Evolutionary conservation across 2,797 vertebrate species (phyloP), one percentile per base, ranked within the genome.

Genomic region (Coracias cyanogaster): DNA sequence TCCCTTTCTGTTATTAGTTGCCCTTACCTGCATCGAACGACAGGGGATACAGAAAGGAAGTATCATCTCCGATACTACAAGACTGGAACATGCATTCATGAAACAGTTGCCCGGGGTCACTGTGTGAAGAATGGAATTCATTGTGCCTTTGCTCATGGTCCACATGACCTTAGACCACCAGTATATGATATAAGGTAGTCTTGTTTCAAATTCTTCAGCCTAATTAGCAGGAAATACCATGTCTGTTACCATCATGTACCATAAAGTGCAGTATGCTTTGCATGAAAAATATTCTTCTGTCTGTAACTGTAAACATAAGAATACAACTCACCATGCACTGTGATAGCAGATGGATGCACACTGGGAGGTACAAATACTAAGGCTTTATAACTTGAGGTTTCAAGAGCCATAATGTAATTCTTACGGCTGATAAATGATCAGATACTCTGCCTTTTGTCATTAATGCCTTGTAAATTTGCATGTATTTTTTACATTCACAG

Each of bases 31-130:
- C 99, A 99, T 97, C 98, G 99, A 93, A 99, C 99, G 57, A 99
- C 99, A 15, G 99, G 99, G 76, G 99, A 99, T 98, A 99, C 99
- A 4, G 99, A 99, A 97, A 99, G 99, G 97, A 99, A 99, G 96
- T 99, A 99, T 97, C 99, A 99, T 97, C 98, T 99, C 94, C 98
- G 99, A 95, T 99, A 99, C 97, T 99, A 99, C 97, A 99, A 99
- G 98, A 99, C 99, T 13, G 99, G 99, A 96, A 99, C 99, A 35
- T 99, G 99, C 96, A 99, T 99, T 97, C 99, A 99, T 43, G 99
- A 99, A 97, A 99, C 99, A 0, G 99, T 99, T 25, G 99, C 98
- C 54, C 98, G 99, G 55, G 99, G 99, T 86, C 99, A 99, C 97
- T 99, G 99, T 93, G 98, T 99, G 94, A 99, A 99, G 98, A 99